Evolutionary conservation across 2,113 vertebrate genomes (phyloP).

Genomic region (Nerophis lumbriciformis): DNA sequence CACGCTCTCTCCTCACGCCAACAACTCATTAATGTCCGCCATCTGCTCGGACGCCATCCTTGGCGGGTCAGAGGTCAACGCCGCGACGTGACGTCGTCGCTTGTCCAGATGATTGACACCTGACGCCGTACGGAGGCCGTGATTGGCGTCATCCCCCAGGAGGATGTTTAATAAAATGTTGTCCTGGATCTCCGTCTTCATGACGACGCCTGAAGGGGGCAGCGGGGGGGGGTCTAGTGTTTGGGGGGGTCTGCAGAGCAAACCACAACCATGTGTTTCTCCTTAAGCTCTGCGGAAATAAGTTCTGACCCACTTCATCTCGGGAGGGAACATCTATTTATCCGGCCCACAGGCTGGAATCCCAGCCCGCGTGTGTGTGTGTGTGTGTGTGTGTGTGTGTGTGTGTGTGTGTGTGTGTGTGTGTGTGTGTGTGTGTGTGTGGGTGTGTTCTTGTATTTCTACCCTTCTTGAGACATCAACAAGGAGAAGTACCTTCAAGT

Average conservation of each 20-base stretch:
- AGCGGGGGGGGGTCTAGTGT: conserved; percentile 1
- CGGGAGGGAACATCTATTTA: conserved; percentile 69
- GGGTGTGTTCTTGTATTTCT: not conserved
- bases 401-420: not conserved
- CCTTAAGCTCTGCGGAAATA: conserved; percentile 81
- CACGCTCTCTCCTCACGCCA: too few species aligned
- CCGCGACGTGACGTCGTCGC: too few species aligned
- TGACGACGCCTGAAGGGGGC: conserved; percentile 28
- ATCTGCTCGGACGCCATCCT: too few species aligned
- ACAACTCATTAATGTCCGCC: too few species aligned
- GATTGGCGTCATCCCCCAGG: not conserved
- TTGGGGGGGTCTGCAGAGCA: conserved; percentile 40
- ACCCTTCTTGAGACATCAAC: too few species aligned
- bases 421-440: not conserved
- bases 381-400: not conserved
- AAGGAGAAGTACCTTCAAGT: too few species aligned
- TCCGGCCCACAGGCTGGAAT: conserved; percentile 10
- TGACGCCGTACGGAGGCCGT: not conserved
- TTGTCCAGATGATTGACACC: too few species aligned
- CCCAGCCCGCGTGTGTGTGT: not conserved
- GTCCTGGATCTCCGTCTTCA: not conserved
- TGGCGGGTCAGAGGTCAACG: too few species aligned
- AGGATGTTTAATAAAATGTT: not conserved
- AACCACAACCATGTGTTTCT: conserved; percentile 78
- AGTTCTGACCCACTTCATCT: conserved; percentile 75